A percentile compares a stretch with the other conserved stretches of the same genome.
Evolutionary conservation across 2,113 vertebrate genomes (phyloP).

Genomic region (Zosterops hypoxanthus): DNA sequence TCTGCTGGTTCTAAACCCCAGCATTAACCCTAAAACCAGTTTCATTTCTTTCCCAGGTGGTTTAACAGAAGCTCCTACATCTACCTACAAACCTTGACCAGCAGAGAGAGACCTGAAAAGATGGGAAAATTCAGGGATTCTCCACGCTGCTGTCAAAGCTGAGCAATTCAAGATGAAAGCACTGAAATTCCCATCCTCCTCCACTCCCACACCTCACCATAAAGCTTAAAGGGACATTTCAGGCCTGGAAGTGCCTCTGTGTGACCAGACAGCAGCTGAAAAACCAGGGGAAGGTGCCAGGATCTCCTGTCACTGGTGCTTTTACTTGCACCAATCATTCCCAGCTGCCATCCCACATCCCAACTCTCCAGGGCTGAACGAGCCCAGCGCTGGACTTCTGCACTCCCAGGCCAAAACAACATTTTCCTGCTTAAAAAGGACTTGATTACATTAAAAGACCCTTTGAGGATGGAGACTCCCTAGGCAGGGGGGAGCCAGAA

Average conservation of each 20-base stretch:
- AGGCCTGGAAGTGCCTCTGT: background rate
- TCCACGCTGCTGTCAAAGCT: background rate
- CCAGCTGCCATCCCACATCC: background rate
- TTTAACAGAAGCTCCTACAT: background rate
- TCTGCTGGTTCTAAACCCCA: background rate
- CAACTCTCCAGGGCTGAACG: background rate
- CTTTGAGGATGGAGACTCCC: conserved; percentile 19
- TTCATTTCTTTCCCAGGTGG: background rate
- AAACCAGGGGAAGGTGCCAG: background rate
- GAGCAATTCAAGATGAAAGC: background rate
- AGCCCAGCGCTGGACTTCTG: background rate
- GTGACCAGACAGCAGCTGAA: background rate
- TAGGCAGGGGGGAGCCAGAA: background rate
- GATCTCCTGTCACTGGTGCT: background rate
- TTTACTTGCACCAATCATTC: background rate
- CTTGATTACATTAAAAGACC: conserved; percentile 19
- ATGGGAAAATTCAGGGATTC: background rate
- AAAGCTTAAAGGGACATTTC: background rate
- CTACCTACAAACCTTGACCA: background rate
- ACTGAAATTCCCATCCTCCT: background rate
- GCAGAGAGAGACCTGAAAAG: background rate
- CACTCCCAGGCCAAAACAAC: background rate
- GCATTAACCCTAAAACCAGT: background rate
- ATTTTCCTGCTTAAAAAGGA: background rate
- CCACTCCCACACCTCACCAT: background rate